These are phyloP conservation scores for Opisthocomus hoazin DNA, from an alignment of 2,113 vertebrate genomes.

Conservation along the genomic window DNA sequence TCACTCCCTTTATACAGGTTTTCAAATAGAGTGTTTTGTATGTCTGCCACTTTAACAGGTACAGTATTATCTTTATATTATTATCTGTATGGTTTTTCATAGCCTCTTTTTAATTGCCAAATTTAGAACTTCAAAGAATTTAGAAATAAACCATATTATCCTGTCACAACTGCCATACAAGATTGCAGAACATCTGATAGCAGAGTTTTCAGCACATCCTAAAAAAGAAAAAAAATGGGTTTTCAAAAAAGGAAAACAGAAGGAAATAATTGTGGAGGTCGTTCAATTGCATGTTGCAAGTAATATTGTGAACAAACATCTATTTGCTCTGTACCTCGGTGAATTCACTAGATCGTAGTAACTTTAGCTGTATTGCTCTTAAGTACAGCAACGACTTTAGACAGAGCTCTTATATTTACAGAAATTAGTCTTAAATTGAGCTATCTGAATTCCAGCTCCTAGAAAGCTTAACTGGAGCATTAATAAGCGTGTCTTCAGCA, in stretches of 20 bases:
- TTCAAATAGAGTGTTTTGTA: background rate
- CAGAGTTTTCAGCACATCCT: background rate
- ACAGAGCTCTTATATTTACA: background rate
- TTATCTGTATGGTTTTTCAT: background rate
- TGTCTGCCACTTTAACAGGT: background rate
- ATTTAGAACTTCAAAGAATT: background rate
- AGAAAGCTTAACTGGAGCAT: background rate
- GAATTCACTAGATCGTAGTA: background rate
- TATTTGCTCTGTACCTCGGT: background rate
- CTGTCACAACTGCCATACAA: background rate
- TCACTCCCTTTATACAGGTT: background rate
- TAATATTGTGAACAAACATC: background rate
- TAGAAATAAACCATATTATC: background rate
- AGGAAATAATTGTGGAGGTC: background rate
- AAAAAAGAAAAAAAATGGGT: background rate
- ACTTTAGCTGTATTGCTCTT: fast-evolving
- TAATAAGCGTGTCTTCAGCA: background rate
- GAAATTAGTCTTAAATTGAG: background rate
- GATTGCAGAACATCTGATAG: background rate
- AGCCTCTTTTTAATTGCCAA: background rate
- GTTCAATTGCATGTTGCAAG: background rate
- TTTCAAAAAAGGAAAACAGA: background rate
- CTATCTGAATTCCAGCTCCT: background rate
- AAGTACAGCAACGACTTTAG: background rate
- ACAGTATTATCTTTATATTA: background rate